phyloP scores from a whole-genome alignment of 2,797 vertebrate genomes.

The Helostoma temminkii region DNA sequence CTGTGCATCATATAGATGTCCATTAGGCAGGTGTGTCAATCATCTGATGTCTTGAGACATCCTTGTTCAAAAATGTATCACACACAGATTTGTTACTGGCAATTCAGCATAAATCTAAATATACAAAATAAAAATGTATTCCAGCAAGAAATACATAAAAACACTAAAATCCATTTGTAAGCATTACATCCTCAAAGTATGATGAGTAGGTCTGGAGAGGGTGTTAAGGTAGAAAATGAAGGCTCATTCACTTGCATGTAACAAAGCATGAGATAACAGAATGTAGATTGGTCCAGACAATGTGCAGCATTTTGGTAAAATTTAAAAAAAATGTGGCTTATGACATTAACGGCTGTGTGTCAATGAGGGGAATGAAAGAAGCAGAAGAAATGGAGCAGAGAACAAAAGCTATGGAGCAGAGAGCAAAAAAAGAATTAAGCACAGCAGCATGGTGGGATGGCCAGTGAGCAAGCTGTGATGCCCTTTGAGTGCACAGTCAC shows the following conservation, averaged over 20 bases:
- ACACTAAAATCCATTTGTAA: conserved; percentile 16
- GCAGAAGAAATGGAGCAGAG: conserved; percentile 23
- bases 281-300: conserved; percentile 10
- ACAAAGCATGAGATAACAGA: conserved; percentile 26
- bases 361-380: conserved; percentile 20
- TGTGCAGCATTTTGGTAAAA: not conserved
- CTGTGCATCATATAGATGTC: not conserved
- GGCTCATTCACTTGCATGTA: conserved; percentile 18
- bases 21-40: not conserved
- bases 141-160: conserved; percentile 33
- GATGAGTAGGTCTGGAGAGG: conserved; percentile 3
- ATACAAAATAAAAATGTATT: conserved; percentile 24
- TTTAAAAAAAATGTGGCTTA: not conserved
- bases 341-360: conserved; percentile 24
- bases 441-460: conserved; percentile 60
- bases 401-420: conserved; percentile 31
- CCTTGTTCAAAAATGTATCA: not conserved
- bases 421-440: conserved; percentile 42
- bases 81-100: not conserved
- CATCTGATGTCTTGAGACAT: not conserved
- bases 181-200: conserved; percentile 7
- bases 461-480: conserved; percentile 68
- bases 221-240: conserved; percentile 7
- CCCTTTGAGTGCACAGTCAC: conserved; percentile 52
- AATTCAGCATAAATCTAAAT: conserved; percentile 6